phyloP scores from a whole-genome alignment of 2,888 invertebrate genomes.

The Diarsia mendica region DNA sequence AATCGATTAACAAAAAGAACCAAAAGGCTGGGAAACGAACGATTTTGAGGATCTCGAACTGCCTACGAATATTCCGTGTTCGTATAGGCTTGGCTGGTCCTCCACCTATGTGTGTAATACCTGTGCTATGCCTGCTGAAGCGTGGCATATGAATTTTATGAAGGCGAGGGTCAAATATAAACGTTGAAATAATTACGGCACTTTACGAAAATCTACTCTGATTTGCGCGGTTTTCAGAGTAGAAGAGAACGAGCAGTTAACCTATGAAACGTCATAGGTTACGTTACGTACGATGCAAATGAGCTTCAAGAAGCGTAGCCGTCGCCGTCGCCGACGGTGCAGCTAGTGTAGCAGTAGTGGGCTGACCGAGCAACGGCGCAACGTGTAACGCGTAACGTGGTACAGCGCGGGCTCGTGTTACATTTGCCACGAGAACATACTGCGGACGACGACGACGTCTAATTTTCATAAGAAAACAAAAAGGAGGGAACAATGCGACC shows the following conservation, averaged over 20 bases:
- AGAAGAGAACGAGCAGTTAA: neutral
- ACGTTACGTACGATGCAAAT: constrained; percentile 5
- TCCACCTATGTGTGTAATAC: constrained; percentile 26
- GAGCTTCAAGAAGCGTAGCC: constrained; percentile 43
- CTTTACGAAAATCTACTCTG: neutral
- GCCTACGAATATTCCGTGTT: constrained; percentile 39
- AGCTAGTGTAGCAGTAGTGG: neutral
- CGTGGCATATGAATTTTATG: neutral
- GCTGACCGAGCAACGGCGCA: constrained; percentile 40
- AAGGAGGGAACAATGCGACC: constrained; percentile 79
- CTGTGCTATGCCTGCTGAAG: constrained; percentile 13
- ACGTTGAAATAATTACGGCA: neutral
- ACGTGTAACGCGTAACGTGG: constrained; percentile 37
- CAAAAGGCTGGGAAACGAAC: constrained; percentile 49
- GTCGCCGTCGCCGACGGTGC: neutral
- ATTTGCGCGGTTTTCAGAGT: neutral
- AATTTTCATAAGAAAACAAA: constrained; percentile 83
- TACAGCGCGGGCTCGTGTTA: constrained; percentile 58
- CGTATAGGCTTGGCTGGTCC: constrained; percentile 11
- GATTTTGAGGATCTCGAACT: constrained; percentile 45
- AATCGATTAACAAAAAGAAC: constrained; percentile 60
- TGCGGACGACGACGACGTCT: constrained; percentile 71
- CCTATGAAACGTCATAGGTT: too few relatives aligned
- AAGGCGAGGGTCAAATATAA: neutral
- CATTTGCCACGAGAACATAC: constrained; percentile 65